Evolutionary conservation across 2,797 vertebrate genomes (phyloP), one percentile per base, ranked within the genome.

Genomic region (Anguilla pacifica): DNA sequence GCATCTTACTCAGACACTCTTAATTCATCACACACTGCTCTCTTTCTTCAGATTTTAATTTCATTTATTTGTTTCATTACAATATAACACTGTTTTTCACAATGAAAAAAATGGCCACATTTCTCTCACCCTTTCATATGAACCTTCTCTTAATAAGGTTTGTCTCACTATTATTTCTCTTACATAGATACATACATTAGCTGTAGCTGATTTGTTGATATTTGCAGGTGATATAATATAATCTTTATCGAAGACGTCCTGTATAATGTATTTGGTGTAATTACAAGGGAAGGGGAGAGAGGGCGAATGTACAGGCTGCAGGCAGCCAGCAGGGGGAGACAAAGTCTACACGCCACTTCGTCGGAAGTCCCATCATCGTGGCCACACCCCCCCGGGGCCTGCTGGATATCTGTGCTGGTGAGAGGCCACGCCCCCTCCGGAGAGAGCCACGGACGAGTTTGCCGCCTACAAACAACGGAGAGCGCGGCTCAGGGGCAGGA

Each of bases 21-120:
- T 22, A 39, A 39, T 43, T 39, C 4, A 79, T 49, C 79, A 82
- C 43, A 49, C 79, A 82, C 77, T 6, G 25, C 22, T 22, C 7
- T 9, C 35, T 1, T 7, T 7, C 6, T 17, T 25, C 22, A 25
- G 6, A 82, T 90, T 93, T 90, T 91, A 94, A 91, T 94, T 84
- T 93, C 86, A 91, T 95, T 95, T 93, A 95, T 95, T 95, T 93
- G 39, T 89, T 91, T 91, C 95, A 94, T 96, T 96, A 95, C 95
- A 96, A 88, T 90, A 91, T 90, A 93, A 92, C 88, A 90, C 87
- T 86, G 88, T 92, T 92, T 90, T 91, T 93, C 93, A 95, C 94
- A 94, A 94, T 89, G 4, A 94, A 94, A 91, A 89, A 89, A 89
- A 88, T 79, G 74, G 46, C 89, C 90, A 90, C 72, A 88, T 64